Evolutionary conservation across 1,140 invertebrate genomes (phyloP).

Genomic region (Lasioglossum albipes): DNA sequence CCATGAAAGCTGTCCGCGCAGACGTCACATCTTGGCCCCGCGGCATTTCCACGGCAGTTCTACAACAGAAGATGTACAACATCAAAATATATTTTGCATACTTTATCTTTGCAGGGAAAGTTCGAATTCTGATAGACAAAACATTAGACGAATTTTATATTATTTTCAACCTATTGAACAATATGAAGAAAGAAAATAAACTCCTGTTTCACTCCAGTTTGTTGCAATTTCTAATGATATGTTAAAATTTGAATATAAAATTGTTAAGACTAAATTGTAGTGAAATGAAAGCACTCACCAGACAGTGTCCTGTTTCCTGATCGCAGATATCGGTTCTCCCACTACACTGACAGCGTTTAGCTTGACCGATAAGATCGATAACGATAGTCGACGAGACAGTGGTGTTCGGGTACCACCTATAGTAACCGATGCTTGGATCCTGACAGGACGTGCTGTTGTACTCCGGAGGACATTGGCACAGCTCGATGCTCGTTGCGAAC

Average conservation of each 20-base stretch:
- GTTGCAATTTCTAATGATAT: background rate
- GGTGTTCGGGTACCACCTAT: conserved; percentile 83
- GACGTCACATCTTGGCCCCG: conserved; percentile 86
- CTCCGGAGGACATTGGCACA: conserved; percentile 90
- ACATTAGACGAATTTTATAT: no score
- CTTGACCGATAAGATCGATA: conserved; percentile 89
- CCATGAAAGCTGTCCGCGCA: conserved; percentile 93
- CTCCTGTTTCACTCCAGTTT: no score
- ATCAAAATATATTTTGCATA: no score
- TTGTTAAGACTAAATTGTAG: no score
- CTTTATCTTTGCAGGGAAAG: no score
- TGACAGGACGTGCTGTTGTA: conserved; percentile 93
- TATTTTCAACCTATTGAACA: no score
- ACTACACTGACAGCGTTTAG: conserved; percentile 91
- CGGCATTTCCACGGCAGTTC: conserved; percentile 92
- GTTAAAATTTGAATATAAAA: background rate
- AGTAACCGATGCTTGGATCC: conserved; percentile 92
- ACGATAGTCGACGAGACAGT: conserved; percentile 82
- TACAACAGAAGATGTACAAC: conserved; percentile 72
- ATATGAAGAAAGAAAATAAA: no score
- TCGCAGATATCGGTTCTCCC: conserved; percentile 89
- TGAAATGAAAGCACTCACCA: conserved; percentile 80
- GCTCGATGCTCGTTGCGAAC: conserved; percentile 91
- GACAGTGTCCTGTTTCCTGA: conserved; percentile 91
- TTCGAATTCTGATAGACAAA: no score